Conservation (phyloP, 2,888 invertebrate species). For the Eledona agricola region DNA sequence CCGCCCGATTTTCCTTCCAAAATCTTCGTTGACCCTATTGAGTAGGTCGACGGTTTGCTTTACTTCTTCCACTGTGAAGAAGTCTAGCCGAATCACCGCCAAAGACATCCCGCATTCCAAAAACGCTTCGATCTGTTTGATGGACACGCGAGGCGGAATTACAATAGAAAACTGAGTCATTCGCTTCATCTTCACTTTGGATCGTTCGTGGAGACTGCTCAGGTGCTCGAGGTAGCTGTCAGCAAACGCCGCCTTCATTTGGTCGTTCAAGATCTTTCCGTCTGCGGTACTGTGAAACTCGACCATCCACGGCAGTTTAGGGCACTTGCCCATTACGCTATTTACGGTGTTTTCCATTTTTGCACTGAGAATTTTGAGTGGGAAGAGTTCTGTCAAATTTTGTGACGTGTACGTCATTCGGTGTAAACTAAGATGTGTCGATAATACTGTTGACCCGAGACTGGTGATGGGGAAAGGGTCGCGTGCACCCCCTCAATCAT, state of each 20-base stretch:
- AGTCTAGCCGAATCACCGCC: slow-evolving; percentile 59
- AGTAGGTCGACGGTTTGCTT: slow-evolving; percentile 63
- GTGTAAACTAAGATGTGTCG: slow-evolving; percentile 31
- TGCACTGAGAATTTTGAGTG: slow-evolving; percentile 42
- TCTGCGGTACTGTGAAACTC: slow-evolving; percentile 56
- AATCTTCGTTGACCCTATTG: slow-evolving; percentile 65
- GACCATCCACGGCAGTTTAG: slow-evolving; percentile 60
- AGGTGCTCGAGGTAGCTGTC: slow-evolving; percentile 64
- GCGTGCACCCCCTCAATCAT: slow-evolving; percentile 60
- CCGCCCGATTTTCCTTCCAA: slow-evolving; percentile 69
- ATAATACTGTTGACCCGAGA: slow-evolving; percentile 29
- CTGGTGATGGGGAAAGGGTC: slow-evolving; percentile 42
- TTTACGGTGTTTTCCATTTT: slow-evolving; percentile 20
- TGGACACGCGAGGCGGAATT: slow-evolving; percentile 55
- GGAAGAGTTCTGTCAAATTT: no score
- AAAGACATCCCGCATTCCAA: slow-evolving; percentile 67
- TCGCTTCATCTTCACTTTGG: slow-evolving; percentile 63
- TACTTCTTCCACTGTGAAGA: slow-evolving; percentile 61
- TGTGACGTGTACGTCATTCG: background rate
- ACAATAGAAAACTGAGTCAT: slow-evolving; percentile 68
- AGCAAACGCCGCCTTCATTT: slow-evolving; percentile 64
- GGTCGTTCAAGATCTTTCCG: slow-evolving; percentile 63
- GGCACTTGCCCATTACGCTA: slow-evolving; percentile 48
- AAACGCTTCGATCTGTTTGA: slow-evolving; percentile 63
- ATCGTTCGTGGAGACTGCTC: slow-evolving; percentile 61